Evolutionary conservation across 2,888 invertebrate genomes (phyloP).

Genomic region (Metellina segmentata): DNA sequence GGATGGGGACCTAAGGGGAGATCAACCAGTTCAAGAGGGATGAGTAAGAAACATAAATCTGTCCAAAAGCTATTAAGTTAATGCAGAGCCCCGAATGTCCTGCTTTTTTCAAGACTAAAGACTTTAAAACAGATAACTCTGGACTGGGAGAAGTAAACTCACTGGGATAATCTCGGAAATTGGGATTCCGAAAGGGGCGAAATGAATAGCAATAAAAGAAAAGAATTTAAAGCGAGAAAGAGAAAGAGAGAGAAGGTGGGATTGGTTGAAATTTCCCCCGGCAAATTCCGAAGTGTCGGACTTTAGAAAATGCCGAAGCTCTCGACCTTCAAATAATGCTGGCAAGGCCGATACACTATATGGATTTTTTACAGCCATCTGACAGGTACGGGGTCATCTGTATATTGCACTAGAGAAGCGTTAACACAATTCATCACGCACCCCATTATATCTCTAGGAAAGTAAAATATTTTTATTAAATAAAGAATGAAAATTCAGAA

Average conservation of each 20-base stretch:
- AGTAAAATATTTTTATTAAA: too few relatives aligned
- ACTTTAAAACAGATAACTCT: conserved; percentile 34
- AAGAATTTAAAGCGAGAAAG: background rate
- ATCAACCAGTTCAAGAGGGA: background rate
- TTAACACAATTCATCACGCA: too few relatives aligned
- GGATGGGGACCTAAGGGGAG: conserved; percentile 4
- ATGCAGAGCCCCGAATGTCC: conserved; percentile 26
- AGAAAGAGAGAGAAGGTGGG: background rate
- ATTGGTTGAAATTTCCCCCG: conserved; percentile 9
- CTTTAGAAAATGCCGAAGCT: conserved; percentile 24
- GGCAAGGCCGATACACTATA: conserved; percentile 24
- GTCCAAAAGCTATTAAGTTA: conserved; percentile 50
- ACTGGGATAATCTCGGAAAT: conserved; percentile 10
- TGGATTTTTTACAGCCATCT: background rate
- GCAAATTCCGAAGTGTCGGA: conserved; percentile 16
- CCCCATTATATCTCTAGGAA: too few relatives aligned
- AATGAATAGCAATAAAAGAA: background rate
- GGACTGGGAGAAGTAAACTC: conserved; percentile 12
- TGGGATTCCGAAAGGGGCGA: conserved; percentile 5
- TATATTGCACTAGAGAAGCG: background rate
- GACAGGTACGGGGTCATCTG: background rate
- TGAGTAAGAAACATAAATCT: conserved; percentile 52
- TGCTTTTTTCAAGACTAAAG: background rate
- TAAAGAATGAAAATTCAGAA: too few relatives aligned
- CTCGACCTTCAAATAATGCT: conserved; percentile 33